Base-by-base conservation (phyloP, 37 sponge, comb jelly and placozoan genomes). In the Tethya wilhelma region DNA sequence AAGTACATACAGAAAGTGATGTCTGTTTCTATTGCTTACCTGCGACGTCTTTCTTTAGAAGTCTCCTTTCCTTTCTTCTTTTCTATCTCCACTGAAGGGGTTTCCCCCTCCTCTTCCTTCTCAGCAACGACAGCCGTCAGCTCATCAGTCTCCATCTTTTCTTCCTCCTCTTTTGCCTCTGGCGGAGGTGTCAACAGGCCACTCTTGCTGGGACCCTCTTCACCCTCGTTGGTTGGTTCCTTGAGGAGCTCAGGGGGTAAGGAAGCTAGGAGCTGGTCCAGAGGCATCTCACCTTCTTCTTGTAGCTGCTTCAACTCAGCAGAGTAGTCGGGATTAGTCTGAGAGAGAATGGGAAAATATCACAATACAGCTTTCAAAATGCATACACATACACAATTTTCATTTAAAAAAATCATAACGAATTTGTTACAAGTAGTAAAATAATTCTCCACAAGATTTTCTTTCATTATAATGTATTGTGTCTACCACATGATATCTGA, bases 211-310 rank as follows among this genome's bases (percentile, higher is more conserved):
- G 17, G 17, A 49, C 17, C 14, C 9, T 49, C 14, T 17, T 19
- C 55, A 49, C 14, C 29, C 63, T 26, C 25, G 28, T 62, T 62
- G 28, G 14, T 7, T 29, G 12, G 7, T 20, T 62, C 63, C 29
- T 62, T 7, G 63, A 62, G 63, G 29, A 78, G 62, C 59, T 90
- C 95, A 22, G 83, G 69, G 1, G 97, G 97, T 4, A 98, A 74
- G 30, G 87, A 69, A n/a, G 90, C 87, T 14, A 98, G 55, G 17
- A 98, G 73, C 0, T 95, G 88, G 3, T 92, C 88, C 4, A 98
- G 71, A 7, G 93, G 81, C 73, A 95, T 87, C 75, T 93, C 92
- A 26, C 92, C 93, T 59, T 98, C 94, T 60, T 66, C 58, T 59
- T 93, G 59, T 56, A 98, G 77, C 56, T 81, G 84, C 14, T 59